A percentile compares a stretch with the other conserved stretches of the same genome.
phyloP scores from a whole-genome alignment of 2,797 vertebrate genomes.

The Cynopterus sphinx region DNA sequence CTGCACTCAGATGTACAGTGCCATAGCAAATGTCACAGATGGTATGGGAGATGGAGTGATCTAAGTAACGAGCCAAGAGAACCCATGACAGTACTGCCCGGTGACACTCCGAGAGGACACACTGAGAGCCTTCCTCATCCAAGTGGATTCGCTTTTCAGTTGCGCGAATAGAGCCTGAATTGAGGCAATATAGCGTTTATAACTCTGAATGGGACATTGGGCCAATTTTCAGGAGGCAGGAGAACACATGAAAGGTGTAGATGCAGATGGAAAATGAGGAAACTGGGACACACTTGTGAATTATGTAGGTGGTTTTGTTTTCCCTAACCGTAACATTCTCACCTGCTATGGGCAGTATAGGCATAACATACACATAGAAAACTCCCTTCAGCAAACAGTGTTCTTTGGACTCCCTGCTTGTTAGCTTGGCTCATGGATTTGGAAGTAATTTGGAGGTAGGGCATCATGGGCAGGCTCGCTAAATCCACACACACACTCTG shows the following conservation, averaged over 20 bases:
- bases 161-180: neutral
- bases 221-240: conserved; percentile 17
- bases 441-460: neutral
- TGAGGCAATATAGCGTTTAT: neutral
- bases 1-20: accelerated
- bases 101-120: neutral
- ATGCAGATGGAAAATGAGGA: conserved; percentile 31
- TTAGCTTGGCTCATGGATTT: conserved; percentile 25
- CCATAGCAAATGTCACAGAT: neutral
- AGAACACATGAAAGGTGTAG: neutral
- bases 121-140: neutral
- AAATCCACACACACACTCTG: neutral
- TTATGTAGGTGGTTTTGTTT: neutral
- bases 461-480: neutral
- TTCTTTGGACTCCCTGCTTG: neutral
- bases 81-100: neutral
- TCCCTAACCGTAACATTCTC: neutral
- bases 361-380: neutral
- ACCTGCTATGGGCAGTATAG: neutral
- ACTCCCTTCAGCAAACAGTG: neutral
- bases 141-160: neutral
- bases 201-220: neutral
- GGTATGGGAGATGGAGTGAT: neutral
- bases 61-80: neutral
- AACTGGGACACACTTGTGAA: neutral